These are phyloP conservation scores for Spodoptera picta DNA, from an alignment of 2,888 invertebrate genomes.

Conservation along the genomic window DNA sequence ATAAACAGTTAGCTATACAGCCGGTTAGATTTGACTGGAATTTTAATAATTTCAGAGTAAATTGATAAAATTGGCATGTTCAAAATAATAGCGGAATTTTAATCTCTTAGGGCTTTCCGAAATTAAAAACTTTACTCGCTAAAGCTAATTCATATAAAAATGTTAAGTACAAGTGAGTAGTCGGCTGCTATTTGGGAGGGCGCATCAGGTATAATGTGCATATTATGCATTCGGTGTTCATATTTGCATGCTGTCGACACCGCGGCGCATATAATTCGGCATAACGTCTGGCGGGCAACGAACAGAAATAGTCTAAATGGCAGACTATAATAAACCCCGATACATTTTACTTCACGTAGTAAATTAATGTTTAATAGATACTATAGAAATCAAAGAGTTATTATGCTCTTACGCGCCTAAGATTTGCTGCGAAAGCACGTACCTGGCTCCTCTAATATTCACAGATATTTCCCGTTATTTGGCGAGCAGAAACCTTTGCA, in stretches of 20 bases:
- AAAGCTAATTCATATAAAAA: slow-evolving; percentile 19
- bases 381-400: slow-evolving; percentile 33
- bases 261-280: slow-evolving; percentile 52
- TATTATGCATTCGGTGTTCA: slow-evolving; percentile 50
- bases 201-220: slow-evolving; percentile 37
- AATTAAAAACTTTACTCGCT: neutral
- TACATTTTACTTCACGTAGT: slow-evolving; percentile 47
- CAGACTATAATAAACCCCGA: slow-evolving; percentile 67
- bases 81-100: too few relatives aligned
- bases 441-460: slow-evolving; percentile 12
- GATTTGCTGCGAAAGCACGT: slow-evolving; percentile 35
- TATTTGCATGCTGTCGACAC: slow-evolving; percentile 52
- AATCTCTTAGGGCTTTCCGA: too few relatives aligned
- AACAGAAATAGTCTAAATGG: slow-evolving; percentile 72
- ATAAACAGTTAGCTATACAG: neutral
- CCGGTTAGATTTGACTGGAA: neutral
- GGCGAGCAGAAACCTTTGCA: neutral
- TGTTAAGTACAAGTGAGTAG: slow-evolving; percentile 20
- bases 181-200: slow-evolving; percentile 33
- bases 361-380: slow-evolving; percentile 42
- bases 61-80: neutral
- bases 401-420: slow-evolving; percentile 32
- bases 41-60: neutral
- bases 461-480: slow-evolving; percentile 11
- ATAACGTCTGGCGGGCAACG: slow-evolving; percentile 59